phyloP scores from a whole-genome alignment of 2,113 vertebrate species.

The Dipodomys ordii region DNA sequence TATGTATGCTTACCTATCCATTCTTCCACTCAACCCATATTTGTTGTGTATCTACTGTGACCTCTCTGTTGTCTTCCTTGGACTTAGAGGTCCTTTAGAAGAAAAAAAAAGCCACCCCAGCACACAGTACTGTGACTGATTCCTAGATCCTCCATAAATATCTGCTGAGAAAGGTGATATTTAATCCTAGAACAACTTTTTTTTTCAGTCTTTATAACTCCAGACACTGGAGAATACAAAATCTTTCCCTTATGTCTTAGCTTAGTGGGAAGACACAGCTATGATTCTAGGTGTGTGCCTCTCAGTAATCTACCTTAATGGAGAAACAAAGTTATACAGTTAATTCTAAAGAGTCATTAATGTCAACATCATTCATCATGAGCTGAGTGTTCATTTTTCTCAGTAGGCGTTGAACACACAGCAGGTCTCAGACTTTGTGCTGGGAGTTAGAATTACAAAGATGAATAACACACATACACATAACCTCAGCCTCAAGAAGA shows the following conservation, averaged over 20 bases:
- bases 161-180: slow-evolving; percentile 22
- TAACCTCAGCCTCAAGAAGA: not conserved
- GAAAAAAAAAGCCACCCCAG: not conserved
- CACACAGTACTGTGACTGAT: not conserved
- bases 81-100: not conserved
- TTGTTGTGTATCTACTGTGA: not conserved
- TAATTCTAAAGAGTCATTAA: slow-evolving; percentile 20
- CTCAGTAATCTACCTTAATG: not conserved
- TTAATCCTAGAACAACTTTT: not conserved
- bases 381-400: slow-evolving; percentile 19
- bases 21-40: slow-evolving; percentile 25
- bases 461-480: not conserved
- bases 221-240: not conserved
- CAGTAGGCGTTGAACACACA: not conserved
- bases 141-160: slow-evolving; percentile 12
- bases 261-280: not conserved
- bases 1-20: not conserved
- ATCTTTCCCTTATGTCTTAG: not conserved
- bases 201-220: slow-evolving; percentile 31
- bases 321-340: slow-evolving; percentile 34
- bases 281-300: slow-evolving; percentile 18
- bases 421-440: not conserved
- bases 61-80: not conserved
- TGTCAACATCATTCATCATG: not conserved
- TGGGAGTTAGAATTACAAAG: slow-evolving; percentile 28